Evolutionary conservation across 2,113 vertebrate genomes (phyloP).

Genomic region (Marmota flaviventris): DNA sequence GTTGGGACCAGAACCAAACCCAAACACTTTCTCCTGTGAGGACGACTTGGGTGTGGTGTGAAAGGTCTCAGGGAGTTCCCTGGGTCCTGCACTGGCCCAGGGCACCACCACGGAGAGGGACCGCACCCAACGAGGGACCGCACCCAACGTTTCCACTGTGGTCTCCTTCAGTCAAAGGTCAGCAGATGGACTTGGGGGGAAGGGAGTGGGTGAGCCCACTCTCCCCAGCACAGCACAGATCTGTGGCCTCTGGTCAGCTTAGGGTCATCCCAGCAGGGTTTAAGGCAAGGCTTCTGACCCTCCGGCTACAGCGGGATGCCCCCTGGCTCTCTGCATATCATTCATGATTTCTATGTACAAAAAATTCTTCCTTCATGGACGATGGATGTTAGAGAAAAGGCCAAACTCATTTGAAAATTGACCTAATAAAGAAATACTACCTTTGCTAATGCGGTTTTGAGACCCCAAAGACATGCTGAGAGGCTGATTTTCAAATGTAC

Average conservation of each 20-base stretch:
- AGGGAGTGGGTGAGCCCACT: no score
- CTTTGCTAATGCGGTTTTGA: background rate
- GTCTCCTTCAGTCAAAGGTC: background rate
- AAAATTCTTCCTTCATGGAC: background rate
- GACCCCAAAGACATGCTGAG: background rate
- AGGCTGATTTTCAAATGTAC: background rate
- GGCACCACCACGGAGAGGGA: background rate
- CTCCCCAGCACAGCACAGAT: background rate
- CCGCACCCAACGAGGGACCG: background rate
- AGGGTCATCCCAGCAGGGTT: no score
- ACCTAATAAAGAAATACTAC: background rate
- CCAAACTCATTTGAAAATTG: background rate
- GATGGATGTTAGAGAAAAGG: background rate
- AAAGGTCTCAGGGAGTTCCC: background rate
- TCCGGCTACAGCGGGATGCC: fast-evolving
- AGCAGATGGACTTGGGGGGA: background rate
- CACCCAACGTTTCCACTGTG: fast-evolving
- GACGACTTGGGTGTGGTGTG: background rate
- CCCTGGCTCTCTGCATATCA: background rate
- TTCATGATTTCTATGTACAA: background rate
- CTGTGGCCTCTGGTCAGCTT: background rate
- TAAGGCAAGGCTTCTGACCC: background rate
- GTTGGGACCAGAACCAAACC: background rate
- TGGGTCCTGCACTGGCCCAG: no score
- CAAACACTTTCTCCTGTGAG: background rate